These are phyloP conservation scores for Tenthredo distinguenda DNA, from an alignment of 2,888 invertebrate species.

Conservation along the genomic window DNA sequence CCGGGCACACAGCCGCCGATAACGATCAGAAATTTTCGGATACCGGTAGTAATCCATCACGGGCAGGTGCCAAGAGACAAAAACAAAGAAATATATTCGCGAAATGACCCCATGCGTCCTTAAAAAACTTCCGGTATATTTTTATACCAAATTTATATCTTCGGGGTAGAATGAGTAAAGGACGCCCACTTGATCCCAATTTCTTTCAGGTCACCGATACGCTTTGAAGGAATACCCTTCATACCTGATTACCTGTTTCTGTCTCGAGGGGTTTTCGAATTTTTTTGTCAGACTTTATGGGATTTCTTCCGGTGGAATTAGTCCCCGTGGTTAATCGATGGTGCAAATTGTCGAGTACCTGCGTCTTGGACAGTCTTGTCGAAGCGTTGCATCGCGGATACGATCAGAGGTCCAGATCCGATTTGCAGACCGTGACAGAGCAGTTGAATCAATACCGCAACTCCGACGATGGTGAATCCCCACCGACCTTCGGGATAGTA, in stretches of 20 bases:
- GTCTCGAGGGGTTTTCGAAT: too few relatives aligned
- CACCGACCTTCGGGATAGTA: constrained; percentile 94
- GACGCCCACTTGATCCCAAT: too few relatives aligned
- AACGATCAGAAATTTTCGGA: neutral
- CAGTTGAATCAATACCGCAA: constrained; percentile 86
- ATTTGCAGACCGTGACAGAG: constrained; percentile 88
- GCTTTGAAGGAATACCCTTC: too few relatives aligned
- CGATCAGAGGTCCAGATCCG: constrained; percentile 80
- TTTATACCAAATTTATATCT: neutral
- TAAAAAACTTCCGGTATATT: neutral
- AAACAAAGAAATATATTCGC: constrained; percentile 3
- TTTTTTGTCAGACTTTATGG: too few relatives aligned
- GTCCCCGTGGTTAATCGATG: neutral
- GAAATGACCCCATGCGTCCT: neutral
- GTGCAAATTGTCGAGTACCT: constrained; percentile 62
- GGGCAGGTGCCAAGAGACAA: neutral
- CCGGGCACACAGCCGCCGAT: neutral
- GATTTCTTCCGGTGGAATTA: neutral
- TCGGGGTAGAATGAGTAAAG: neutral
- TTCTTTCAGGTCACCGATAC: too few relatives aligned
- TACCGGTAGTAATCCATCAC: neutral
- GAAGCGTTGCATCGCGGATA: constrained; percentile 59
- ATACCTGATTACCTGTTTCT: too few relatives aligned
- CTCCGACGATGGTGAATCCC: constrained; percentile 90
- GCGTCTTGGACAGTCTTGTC: constrained; percentile 57